Base-by-base conservation (phyloP, 2,113 vertebrate genomes). In the Macquaria ambigua region DNA sequence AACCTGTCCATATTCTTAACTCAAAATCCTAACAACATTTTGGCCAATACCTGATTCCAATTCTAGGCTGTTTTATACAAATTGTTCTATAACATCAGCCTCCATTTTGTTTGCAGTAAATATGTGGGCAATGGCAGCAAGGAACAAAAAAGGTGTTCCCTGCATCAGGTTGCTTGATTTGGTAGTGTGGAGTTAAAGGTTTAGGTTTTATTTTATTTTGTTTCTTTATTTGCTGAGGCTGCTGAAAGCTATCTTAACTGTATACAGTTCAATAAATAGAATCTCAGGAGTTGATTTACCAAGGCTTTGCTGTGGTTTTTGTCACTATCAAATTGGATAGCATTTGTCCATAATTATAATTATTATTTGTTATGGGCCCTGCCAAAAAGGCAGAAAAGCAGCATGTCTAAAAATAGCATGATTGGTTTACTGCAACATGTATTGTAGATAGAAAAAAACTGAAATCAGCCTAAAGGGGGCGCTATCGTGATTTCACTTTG, bases 371-470 rank as follows among this genome's bases (percentile, higher is more conserved):
- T 14, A n/a, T 56, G 12, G n/a, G 18, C 16, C 6, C 16, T 46
- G 10, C n/a, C 1, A 23, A 5, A 43, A 53, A 21, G 1, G 34
- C n/a, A 46, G 4, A 34, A 70, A 37, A 71, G 48, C 48, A 53
- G 28, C 18, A 14, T 4, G 18, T 78, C 39, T 50, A 20, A 50
- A 79, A 68, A 43, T 59, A 9, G 11, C 56, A 56, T 21, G 41
- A n/a, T 74, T 61, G 43, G 46, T 72, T 48, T 31, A 78, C 2
- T 59, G 41, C 14, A 61, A 41, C 20, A 73, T 43, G 37, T 74
- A 3, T 28, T 58, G 59, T 11, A 43, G 37, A 43, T 39, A 25
- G 4, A 58, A 23, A 69, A 79, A 71, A 37, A 48, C 58, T 43
- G 20, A 56, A 76, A 61, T 41, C 21, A 46, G n/a, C 25, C 37